These are phyloP conservation scores for Tragelaphus scriptus DNA, from an alignment of 2,113 vertebrate species.

Conservation along the genomic window DNA sequence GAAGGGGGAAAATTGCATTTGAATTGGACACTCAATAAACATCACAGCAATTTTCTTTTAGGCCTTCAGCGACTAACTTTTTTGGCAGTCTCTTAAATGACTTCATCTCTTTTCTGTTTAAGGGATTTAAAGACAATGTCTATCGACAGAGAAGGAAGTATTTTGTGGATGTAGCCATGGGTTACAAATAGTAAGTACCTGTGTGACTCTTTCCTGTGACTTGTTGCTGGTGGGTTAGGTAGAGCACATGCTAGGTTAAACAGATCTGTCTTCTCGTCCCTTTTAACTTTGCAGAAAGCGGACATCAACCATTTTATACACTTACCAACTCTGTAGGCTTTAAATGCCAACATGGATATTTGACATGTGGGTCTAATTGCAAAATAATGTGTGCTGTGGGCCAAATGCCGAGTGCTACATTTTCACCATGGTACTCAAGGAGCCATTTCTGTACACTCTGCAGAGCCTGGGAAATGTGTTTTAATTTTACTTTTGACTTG, in stretches of 20 bases:
- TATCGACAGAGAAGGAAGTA: slow-evolving; percentile 98
- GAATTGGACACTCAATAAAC: slow-evolving; percentile 58
- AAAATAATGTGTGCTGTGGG: slow-evolving; percentile 18
- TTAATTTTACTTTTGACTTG: not conserved
- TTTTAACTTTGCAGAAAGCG: slow-evolving; percentile 50
- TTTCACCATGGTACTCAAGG: slow-evolving; percentile 28
- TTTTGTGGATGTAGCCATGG: slow-evolving; percentile 99
- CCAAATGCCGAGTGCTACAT: not conserved
- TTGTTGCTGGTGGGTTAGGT: slow-evolving; percentile 58
- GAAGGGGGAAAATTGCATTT: slow-evolving; percentile 53
- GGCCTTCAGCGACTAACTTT: slow-evolving; percentile 56
- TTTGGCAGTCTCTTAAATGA: slow-evolving; percentile 56
- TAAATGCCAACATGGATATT: slow-evolving; percentile 46
- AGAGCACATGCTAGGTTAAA: slow-evolving; percentile 61
- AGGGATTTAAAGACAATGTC: slow-evolving; percentile 98
- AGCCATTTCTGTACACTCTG: not conserved
- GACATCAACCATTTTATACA: slow-evolving; percentile 53
- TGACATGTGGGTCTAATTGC: slow-evolving; percentile 50
- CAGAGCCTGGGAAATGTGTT: not conserved
- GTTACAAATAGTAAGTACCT: slow-evolving; percentile 96
- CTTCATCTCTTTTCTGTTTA: slow-evolving; percentile 75
- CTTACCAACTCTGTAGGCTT: slow-evolving; percentile 34
- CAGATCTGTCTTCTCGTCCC: slow-evolving; percentile 33
- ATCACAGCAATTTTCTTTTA: slow-evolving; percentile 65
- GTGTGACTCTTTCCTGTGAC: slow-evolving; percentile 58